These are phyloP conservation scores for Heliopora coerulea DNA, from an alignment of 92 coral and sea anemone species.

Conservation along the genomic window DNA sequence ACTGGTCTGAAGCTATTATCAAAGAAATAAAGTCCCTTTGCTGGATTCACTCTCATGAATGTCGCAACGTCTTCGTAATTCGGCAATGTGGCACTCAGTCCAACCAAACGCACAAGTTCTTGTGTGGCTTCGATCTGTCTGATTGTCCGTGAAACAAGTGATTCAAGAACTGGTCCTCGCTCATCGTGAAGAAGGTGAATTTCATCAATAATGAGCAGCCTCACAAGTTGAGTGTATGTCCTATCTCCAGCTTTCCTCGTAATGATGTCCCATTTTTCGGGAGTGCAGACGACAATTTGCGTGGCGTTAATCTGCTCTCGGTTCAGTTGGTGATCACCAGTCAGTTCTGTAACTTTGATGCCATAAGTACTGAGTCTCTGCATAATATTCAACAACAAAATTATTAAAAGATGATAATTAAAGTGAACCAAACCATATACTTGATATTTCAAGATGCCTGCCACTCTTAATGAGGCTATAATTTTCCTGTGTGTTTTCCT, in stretches of 20 bases:
- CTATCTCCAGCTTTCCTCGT: conserved; percentile 96
- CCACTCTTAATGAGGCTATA: too few relatives aligned
- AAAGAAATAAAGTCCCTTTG: conserved; percentile 95
- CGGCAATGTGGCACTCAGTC: conserved; percentile 95
- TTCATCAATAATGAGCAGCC: conserved; percentile 92
- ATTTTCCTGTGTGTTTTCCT: too few relatives aligned
- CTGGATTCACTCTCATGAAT: conserved; percentile 97
- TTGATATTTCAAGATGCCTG: too few relatives aligned
- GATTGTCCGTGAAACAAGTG: conserved; percentile 89
- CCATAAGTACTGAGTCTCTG: conserved; percentile 96
- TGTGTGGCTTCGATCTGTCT: conserved; percentile 98
- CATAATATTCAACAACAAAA: not conserved
- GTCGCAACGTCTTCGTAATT: conserved; percentile 99
- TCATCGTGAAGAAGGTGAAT: conserved; percentile 97
- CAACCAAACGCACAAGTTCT: conserved; percentile 93
- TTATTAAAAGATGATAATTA: conserved; percentile 1
- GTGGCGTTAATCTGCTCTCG: conserved; percentile 91
- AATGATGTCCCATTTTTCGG: conserved; percentile 99
- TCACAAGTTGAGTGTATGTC: conserved; percentile 89
- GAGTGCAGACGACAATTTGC: conserved; percentile 94
- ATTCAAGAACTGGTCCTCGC: conserved; percentile 96
- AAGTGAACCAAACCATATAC: too few relatives aligned
- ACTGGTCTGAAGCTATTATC: conserved; percentile 98
- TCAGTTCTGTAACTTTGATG: conserved; percentile 85
- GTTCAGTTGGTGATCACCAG: conserved; percentile 94